These are phyloP conservation scores for Philereme vetulata DNA, from an alignment of 2,888 invertebrate genomes.

Conservation along the genomic window DNA sequence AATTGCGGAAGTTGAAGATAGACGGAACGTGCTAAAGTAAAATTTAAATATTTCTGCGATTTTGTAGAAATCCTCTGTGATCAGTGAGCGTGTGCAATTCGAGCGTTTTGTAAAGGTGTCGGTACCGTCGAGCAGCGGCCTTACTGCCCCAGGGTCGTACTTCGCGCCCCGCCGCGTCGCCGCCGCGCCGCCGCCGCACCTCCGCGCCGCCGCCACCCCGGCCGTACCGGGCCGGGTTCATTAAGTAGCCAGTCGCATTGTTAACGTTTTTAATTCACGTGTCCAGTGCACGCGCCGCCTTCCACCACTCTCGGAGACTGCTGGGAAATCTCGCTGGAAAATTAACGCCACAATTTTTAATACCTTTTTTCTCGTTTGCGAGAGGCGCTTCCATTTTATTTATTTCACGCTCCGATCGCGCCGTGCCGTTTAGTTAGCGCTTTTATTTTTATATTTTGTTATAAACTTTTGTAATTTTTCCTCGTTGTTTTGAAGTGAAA, in stretches of 20 bases:
- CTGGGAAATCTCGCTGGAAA: conserved; percentile 81
- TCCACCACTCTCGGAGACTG: conserved; percentile 63
- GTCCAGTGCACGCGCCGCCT: conserved; percentile 77
- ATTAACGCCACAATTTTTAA: conserved; percentile 79
- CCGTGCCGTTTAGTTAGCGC: conserved; percentile 68
- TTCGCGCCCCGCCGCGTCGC: no score
- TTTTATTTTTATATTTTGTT: conserved; percentile 63
- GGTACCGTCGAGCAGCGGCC: conserved; percentile 32
- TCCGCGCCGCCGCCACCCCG: conserved; percentile 25
- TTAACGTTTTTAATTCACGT: conserved; percentile 83
- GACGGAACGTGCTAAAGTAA: conserved; percentile 27
- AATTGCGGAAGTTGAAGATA: conserved; percentile 30
- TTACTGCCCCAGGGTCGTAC: conserved; percentile 6
- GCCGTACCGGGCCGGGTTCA: conserved; percentile 63
- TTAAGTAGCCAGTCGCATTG: conserved; percentile 77
- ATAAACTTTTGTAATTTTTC: conserved; percentile 57
- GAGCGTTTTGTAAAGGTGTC: conserved; percentile 41
- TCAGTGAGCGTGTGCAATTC: conserved; percentile 42
- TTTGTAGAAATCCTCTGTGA: conserved; percentile 27
- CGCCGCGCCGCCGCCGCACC: conserved; percentile 1
- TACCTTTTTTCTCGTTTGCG: conserved; percentile 68
- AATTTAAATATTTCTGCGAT: conserved; percentile 29
- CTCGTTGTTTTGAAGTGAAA: conserved; percentile 38
- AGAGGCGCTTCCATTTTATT: conserved; percentile 75
- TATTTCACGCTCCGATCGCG: conserved; percentile 78